Percentiles rank a stretch among this genome's conserved stretches.
These are phyloP conservation scores for Gerris lacustris DNA, from an alignment of 2,888 invertebrate genomes.

Conservation along the genomic window DNA sequence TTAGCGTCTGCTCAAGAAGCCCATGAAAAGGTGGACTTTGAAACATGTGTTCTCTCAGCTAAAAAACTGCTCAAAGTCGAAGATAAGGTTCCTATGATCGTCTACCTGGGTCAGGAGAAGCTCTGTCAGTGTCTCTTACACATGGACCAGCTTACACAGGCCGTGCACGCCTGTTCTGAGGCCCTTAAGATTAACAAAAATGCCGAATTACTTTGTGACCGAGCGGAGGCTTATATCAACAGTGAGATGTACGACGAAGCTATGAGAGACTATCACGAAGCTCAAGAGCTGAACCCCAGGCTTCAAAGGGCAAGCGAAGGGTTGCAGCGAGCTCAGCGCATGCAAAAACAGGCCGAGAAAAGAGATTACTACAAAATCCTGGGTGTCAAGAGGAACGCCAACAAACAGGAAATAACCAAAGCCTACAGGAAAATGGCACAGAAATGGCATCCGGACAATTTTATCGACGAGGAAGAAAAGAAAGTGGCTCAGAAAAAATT, in stretches of 20 bases:
- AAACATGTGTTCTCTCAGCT: constrained; percentile 56
- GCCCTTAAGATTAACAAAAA: constrained; percentile 66
- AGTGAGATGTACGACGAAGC: constrained; percentile 89
- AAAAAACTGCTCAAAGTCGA: constrained; percentile 44
- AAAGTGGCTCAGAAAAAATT: constrained; percentile 93
- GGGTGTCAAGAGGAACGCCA: constrained; percentile 77
- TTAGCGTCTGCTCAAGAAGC: constrained; percentile 51
- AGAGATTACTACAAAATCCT: constrained; percentile 96
- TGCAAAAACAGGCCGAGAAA: constrained; percentile 83
- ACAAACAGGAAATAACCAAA: constrained; percentile 85
- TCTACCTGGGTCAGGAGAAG: constrained; percentile 59
- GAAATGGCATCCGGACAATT: constrained; percentile 99
- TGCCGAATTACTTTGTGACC: constrained; percentile 69
- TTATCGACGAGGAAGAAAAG: constrained; percentile 68
- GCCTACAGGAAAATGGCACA: constrained; percentile 91
- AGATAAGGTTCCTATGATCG: constrained; percentile 54
- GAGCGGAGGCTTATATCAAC: constrained; percentile 80
- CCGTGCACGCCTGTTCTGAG: constrained; percentile 61
- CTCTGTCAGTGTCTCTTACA: constrained; percentile 66
- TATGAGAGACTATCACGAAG: constrained; percentile 72
- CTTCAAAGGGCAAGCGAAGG: constrained; percentile 79
- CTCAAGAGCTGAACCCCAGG: constrained; percentile 67
- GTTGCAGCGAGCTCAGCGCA: constrained; percentile 69
- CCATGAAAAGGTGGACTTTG: constrained; percentile 50
- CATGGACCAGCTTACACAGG: constrained; percentile 58